phyloP scores from a whole-genome alignment of 1,140 invertebrate species.

The Heliconius himera region DNA sequence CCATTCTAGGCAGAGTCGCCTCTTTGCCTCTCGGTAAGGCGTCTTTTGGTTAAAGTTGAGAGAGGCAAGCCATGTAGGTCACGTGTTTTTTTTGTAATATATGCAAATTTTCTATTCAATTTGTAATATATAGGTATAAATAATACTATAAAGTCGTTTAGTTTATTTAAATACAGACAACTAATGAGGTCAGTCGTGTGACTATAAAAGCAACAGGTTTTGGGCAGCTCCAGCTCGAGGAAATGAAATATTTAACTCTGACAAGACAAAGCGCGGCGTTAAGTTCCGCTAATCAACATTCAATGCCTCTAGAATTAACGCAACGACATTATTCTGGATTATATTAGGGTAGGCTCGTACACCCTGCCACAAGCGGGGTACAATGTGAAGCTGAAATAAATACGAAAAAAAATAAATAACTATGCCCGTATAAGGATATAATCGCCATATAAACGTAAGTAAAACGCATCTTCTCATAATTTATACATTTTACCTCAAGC shows the following conservation, averaged over 20 bases:
- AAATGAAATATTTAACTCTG: no score
- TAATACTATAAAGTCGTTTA: neutral
- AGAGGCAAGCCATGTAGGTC: conserved; percentile 31
- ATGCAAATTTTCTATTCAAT: conserved; percentile 2
- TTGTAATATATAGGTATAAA: neutral
- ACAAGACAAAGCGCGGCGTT: no score
- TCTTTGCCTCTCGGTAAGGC: neutral
- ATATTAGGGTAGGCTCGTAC: no score
- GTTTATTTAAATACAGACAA: no score
- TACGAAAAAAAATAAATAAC: neutral
- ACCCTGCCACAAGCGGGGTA: no score
- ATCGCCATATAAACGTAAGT: neutral
- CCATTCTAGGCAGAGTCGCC: conserved; percentile 28
- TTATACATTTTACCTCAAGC: neutral
- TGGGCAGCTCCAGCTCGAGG: no score
- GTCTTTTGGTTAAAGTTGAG: conserved; percentile 31
- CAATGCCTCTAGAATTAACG: no score
- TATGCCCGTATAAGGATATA: neutral
- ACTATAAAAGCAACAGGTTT: no score
- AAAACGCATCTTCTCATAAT: neutral
- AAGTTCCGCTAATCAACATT: no score
- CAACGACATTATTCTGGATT: no score
- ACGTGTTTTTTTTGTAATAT: neutral
- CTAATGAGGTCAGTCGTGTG: no score
- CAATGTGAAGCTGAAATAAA: no score